Evolutionary conservation across 1,140 invertebrate genomes (phyloP).

Genomic region (Meloidogyne exigua): DNA sequence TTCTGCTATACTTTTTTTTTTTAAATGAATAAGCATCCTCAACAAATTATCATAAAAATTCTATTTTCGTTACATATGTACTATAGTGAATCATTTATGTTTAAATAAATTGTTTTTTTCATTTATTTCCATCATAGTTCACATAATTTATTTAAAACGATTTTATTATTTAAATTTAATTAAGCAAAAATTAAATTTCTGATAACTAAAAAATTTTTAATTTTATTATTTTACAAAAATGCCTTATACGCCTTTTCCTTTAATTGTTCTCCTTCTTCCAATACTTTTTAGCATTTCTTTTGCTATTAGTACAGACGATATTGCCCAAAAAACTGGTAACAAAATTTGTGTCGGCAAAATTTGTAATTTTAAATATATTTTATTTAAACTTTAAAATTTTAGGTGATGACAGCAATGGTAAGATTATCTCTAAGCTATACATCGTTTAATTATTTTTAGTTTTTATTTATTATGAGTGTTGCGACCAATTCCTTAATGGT

Average conservation of each 20-base stretch:
- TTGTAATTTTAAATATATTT: constrained; percentile 11
- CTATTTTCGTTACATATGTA: no score
- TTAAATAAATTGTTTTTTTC: no score
- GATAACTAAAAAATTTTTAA: neutral
- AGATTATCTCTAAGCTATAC: neutral
- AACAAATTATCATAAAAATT: no score
- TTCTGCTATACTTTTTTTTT: no score
- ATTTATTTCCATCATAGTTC: no score
- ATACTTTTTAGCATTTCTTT: neutral
- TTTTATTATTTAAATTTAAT: no score
- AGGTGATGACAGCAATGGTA: constrained; percentile 18
- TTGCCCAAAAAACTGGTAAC: constrained; percentile 7
- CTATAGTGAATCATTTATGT: no score
- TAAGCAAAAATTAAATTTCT: no score
- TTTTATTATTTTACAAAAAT: neutral
- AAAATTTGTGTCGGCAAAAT: constrained; percentile 24
- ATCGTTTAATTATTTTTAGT: neutral
- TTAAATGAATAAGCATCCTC: no score
- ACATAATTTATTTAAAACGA: no score
- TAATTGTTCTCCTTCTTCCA: neutral
- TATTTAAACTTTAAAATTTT: neutral
- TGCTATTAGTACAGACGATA: neutral
- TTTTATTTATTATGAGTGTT: constrained; percentile 21
- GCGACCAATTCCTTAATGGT: constrained; percentile 18
- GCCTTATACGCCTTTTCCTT: neutral